Evolutionary conservation across 2,888 invertebrate genomes (phyloP), one percentile per base, ranked within the genome.

Genomic region (Tenthredo livida): DNA sequence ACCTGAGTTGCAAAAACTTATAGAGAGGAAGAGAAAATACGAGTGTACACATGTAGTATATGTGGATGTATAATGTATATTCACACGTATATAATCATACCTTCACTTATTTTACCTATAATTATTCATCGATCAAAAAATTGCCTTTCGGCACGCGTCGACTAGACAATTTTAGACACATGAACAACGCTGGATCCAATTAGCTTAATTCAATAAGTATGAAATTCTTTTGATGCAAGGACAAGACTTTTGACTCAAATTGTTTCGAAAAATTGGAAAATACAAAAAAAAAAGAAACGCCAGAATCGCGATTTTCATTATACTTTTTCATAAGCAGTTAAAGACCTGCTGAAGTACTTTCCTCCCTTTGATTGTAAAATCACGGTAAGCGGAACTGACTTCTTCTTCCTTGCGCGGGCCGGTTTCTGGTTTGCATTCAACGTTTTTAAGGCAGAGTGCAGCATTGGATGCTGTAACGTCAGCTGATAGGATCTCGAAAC

Each of bases 141-240:
- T 6, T 7, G 40, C 58, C 61, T 80, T 80, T 80, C 58, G 80
- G 80, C 80, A 61, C 80, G 80, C 61, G 80, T 40, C 12, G 40
- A 12, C 15, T 33, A 9, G 29, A 54, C 54, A 33, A 1, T 54
- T 33, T 77, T 33, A 1, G 40, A 77, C 17, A 50, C 33, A 17
- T 54, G 29, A 54, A 33, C 77, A 33, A 4, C 29, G 33, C 33
- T 17, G 15, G 17, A 75, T 47, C 50, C 7, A 29, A 77, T 77
- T 77, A 33, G 50, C 54, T n/a, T 54, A 77, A 77, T 77, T n/a
- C 54, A 77, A 77, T 77, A 33, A 54, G 77, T 54, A 54, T 37
- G 12, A n/a, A 2, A 50, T 54, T 54, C n/a, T 17, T 17, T 54
- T 54, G 21, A 21, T n/a, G n/a, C 72, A 5, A 43, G 72, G 43